Conservation (phyloP, 2,888 invertebrate genomes). For the Teleiodes luculella region DNA sequence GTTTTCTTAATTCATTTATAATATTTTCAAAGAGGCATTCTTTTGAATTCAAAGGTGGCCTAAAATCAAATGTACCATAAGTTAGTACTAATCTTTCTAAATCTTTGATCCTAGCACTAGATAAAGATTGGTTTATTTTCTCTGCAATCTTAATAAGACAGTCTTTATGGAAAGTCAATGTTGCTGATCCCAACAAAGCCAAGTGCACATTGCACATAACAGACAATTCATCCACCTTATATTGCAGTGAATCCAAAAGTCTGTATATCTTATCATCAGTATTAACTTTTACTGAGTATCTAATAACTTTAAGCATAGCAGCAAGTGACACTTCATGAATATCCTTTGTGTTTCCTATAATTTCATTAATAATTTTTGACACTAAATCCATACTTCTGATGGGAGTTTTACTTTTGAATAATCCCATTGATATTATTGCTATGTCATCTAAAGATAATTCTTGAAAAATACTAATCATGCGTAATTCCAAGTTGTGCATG, state of each 20-base stretch:
- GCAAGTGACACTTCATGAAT: conserved; percentile 83
- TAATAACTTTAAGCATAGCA: conserved; percentile 81
- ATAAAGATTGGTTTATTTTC: conserved; percentile 67
- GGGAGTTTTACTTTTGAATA: conserved; percentile 85
- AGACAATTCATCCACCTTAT: conserved; percentile 79
- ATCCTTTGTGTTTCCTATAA: conserved; percentile 67
- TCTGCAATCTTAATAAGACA: conserved; percentile 68
- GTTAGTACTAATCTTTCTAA: conserved; percentile 83
- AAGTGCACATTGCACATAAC: conserved; percentile 82
- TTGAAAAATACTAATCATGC: conserved; percentile 70
- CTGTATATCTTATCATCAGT: conserved; percentile 63
- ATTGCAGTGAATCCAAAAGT: conserved; percentile 73
- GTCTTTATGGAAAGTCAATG: conserved; percentile 53
- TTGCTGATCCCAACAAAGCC: conserved; percentile 79
- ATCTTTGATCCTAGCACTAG: conserved; percentile 82
- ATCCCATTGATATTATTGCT: conserved; percentile 85
- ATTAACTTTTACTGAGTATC: conserved; percentile 76
- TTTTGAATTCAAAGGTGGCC: conserved; percentile 57
- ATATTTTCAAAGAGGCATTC: conserved; percentile 55
- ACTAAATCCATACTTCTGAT: conserved; percentile 75
- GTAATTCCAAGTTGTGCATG: conserved; percentile 82
- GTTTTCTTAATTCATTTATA: conserved; percentile 71
- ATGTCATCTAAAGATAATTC: conserved; percentile 82
- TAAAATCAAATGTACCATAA: conserved; percentile 80
- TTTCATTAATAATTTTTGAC: conserved; percentile 67